phyloP scores from a whole-genome alignment of 1,140 invertebrate species.

The Drosophila kurseongensis region DNA sequence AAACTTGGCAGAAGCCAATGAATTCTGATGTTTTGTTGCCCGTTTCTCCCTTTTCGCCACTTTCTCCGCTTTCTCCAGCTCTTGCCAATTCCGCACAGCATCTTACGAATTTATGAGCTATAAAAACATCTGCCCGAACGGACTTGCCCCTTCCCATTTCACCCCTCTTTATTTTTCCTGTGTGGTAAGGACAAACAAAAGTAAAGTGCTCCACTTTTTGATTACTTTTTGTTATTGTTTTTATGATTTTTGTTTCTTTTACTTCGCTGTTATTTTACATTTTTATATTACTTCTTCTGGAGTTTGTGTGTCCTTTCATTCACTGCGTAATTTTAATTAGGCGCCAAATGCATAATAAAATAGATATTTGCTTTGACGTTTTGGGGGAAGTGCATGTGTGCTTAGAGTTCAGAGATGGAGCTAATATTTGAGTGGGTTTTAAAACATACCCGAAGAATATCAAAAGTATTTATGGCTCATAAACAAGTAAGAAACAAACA shows the following conservation, averaged over 20 bases:
- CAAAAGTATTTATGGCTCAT: too few relatives aligned
- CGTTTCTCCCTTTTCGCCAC: constrained; percentile 11
- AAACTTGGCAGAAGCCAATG: constrained; percentile 69
- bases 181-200: constrained; percentile 46
- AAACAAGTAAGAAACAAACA: too few relatives aligned
- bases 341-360: constrained; percentile 74
- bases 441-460: background rate
- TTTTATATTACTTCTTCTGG: constrained; percentile 49
- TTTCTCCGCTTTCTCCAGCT: constrained; percentile 9
- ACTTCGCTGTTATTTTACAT: constrained; percentile 71
- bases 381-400: constrained; percentile 10
- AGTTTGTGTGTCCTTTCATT: constrained; percentile 30
- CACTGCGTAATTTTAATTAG: constrained; percentile 68
- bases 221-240: constrained; percentile 82
- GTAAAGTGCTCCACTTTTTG: constrained; percentile 74
- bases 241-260: constrained; percentile 65
- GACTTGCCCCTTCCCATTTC: constrained; percentile 24
- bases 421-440: background rate
- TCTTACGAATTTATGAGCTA: constrained; percentile 83
- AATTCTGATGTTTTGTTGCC: constrained; percentile 73
- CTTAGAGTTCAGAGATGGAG: background rate
- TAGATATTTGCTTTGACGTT: constrained; percentile 25
- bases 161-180: constrained; percentile 21
- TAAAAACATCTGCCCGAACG: constrained; percentile 77
- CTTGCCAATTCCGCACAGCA: constrained; percentile 69